Percentiles rank a stretch among this genome's conserved stretches.
Conservation (phyloP, 1,140 invertebrate genomes). For the Whitmania pigra region DNA sequence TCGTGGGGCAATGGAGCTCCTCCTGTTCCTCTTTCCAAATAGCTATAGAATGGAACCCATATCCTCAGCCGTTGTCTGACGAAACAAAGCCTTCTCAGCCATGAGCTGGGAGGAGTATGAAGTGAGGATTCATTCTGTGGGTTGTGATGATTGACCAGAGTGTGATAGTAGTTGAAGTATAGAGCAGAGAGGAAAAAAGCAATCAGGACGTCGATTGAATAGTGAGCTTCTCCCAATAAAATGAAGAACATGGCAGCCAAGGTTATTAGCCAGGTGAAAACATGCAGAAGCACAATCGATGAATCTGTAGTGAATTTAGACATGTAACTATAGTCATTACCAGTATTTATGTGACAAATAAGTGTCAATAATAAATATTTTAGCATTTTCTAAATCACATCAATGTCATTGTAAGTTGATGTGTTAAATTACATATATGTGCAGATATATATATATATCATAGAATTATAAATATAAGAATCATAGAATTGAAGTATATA, state of each 20-base stretch:
- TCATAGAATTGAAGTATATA: too few relatives aligned
- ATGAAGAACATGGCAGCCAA: constrained; percentile 99
- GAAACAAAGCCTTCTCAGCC: too few relatives aligned
- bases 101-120: too few relatives aligned
- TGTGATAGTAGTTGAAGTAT: constrained; percentile 93
- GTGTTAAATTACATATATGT: not conserved
- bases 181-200: constrained; percentile 94
- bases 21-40: too few relatives aligned
- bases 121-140: too few relatives aligned
- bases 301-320: constrained; percentile 60
- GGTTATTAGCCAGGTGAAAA: constrained; percentile 90
- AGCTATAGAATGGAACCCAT: too few relatives aligned
- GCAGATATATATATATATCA: not conserved
- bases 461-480: not conserved
- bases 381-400: not conserved
- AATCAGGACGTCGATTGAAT: constrained; percentile 98
- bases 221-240: constrained; percentile 94
- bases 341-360: not conserved
- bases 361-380: not conserved
- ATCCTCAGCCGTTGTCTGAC: too few relatives aligned
- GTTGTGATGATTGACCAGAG: constrained; percentile 74
- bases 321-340: not conserved
- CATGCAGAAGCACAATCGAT: constrained; percentile 83
- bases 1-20: too few relatives aligned
- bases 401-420: not conserved